Percentiles rank a stretch among this genome's conserved stretches.
Conservation (phyloP, 30 jellyfish, hydroid and myxozoan species). For the Cassiopea andromeda region DNA sequence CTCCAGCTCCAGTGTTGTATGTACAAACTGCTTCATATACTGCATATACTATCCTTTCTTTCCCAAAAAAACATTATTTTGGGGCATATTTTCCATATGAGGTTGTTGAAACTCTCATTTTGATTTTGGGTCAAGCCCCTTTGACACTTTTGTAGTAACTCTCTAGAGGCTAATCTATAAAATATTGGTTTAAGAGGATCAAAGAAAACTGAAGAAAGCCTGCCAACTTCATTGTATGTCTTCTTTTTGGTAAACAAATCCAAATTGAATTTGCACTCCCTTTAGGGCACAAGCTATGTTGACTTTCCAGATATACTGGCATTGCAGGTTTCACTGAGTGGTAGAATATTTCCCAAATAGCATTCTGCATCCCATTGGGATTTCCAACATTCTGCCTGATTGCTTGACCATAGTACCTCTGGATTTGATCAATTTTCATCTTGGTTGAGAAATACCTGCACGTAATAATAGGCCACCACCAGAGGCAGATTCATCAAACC, state of each 20-base stretch:
- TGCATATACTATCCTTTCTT: neutral
- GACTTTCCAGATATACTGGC: neutral
- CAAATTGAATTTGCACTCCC: slow-evolving; percentile 53
- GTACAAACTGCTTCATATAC: slow-evolving; percentile 25
- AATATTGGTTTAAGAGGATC: neutral
- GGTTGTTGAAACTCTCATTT: slow-evolving; percentile 28
- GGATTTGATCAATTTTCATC: neutral
- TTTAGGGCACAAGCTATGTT: slow-evolving; percentile 47
- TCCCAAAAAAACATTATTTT: slow-evolving; percentile 16
- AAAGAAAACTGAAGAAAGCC: slow-evolving; percentile 17
- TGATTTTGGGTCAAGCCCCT: slow-evolving; percentile 26
- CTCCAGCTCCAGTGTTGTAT: slow-evolving; percentile 24
- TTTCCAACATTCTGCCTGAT: slow-evolving; percentile 7
- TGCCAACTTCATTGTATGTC: slow-evolving; percentile 9
- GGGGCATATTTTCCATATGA: slow-evolving; percentile 21
- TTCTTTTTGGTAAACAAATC: slow-evolving; percentile 6
- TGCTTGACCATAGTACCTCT: slow-evolving; percentile 35
- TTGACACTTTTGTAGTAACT: slow-evolving; percentile 11
- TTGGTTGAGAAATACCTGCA: too few relatives aligned
- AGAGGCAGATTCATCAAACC: too few relatives aligned
- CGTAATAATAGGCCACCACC: too few relatives aligned
- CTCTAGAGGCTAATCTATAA: too few relatives aligned
- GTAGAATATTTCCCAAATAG: slow-evolving; percentile 8
- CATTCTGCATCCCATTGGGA: neutral
- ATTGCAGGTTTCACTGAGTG: neutral